phyloP scores from a whole-genome alignment of 2,113 vertebrate genomes.

The Tichodroma muraria region DNA sequence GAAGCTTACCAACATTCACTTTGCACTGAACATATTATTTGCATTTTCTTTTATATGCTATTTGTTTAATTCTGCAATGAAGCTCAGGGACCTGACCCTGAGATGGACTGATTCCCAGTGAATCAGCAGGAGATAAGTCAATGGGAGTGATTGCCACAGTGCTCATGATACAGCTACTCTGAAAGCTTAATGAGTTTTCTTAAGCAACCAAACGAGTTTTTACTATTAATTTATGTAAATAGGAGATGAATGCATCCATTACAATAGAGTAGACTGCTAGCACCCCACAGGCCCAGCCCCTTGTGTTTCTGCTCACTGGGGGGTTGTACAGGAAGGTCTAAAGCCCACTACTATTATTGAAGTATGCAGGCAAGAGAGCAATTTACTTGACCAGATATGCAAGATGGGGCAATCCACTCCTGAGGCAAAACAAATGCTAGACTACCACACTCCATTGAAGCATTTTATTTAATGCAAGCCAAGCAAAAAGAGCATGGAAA shows the following conservation, averaged over 20 bases:
- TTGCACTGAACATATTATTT: not conserved
- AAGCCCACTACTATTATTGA: not conserved
- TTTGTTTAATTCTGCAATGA: conserved; percentile 24
- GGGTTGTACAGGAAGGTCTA: conserved; percentile 1
- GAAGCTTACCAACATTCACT: not conserved
- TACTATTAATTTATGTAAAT: conserved; percentile 74
- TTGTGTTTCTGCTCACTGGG: conserved; percentile 11
- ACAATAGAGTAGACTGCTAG: conserved; percentile 18
- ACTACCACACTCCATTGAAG: conserved; percentile 57
- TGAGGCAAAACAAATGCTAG: conserved; percentile 63
- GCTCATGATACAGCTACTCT: conserved; percentile 81
- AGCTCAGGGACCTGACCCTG: conserved; percentile 11
- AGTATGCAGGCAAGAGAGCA: conserved; percentile 47
- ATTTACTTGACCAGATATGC: conserved; percentile 60
- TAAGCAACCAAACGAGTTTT: conserved; percentile 73
- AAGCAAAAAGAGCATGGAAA: conserved; percentile 52
- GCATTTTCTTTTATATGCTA: not conserved
- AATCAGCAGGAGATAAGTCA: conserved; percentile 53
- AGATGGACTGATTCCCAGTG: conserved; percentile 53
- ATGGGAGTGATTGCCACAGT: conserved; percentile 71
- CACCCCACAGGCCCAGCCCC: not conserved
- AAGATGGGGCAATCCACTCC: conserved; percentile 59
- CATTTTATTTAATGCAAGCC: conserved; percentile 59
- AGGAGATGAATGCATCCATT: conserved; percentile 30
- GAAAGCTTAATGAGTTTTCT: conserved; percentile 89